Base-by-base conservation (phyloP, 2,888 invertebrate genomes). In the Acronicta psi region DNA sequence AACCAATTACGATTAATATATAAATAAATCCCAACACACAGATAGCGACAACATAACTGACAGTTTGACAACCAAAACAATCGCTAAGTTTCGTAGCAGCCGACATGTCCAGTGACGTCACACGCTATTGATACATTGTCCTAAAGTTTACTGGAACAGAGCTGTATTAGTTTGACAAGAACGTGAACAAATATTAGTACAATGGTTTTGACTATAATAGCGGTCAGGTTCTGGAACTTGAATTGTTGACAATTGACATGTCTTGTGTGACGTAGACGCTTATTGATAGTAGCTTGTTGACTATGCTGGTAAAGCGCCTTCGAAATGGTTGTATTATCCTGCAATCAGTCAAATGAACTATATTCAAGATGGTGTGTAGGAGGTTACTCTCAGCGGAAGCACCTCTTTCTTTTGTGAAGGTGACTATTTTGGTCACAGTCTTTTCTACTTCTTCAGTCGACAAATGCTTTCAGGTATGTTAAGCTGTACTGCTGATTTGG, bases 61-160 rank as follows among this genome's bases (percentile, higher is more conserved):
- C 41, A 45, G 11, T 18, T 10, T 36, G 55, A 60, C 55, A 50
- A 61, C 37, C 41, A 11, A 36, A 51, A 61, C 61, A 43, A 52
- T 59, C 16, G 42, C 17, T 20, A 23, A 14, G 17, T 36, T 50
- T 1, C n/a, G 46, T n/a, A 50, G 40, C 7, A 0, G 31, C 29
- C 36, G 55, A 47, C 50, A 36, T 46, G 20, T 16, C 18, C 17
- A 20, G 23, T 55, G 62, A 55, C 62, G 69, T 50, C 68, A 36
- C 13, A 29, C 14, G 11, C 49, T 49, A 25, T 41, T 42, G 34
- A 17, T 13, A 34, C 43, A 38, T 29, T 40, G 46, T 59, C 37
- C 45, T 9, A 6, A 20, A 42, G 18, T 65, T 34, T 38, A 37
- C 9, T 36, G n/a, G 25, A 29, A 43, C 38, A 17, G 8, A 31